Percentiles rank a stretch among this genome's conserved stretches.
phyloP scores from a whole-genome alignment of 1,140 invertebrate species.

The Brachionus rubens region DNA sequence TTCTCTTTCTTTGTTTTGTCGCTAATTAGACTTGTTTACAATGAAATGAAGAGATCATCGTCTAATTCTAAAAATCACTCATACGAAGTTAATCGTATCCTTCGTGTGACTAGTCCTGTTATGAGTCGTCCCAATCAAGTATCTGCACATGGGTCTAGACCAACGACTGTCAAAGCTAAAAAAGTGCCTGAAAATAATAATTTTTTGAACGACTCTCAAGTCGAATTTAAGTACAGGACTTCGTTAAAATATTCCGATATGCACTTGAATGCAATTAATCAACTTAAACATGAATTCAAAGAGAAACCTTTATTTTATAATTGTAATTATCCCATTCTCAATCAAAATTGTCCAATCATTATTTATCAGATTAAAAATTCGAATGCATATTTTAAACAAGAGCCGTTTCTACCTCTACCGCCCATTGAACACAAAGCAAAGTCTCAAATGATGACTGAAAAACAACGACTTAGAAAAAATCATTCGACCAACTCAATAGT shows the following conservation, averaged over 20 bases:
- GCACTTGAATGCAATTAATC: slow-evolving; percentile 11
- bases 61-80: no score
- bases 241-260: not conserved
- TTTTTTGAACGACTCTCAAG: not conserved
- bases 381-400: not conserved
- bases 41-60: no score
- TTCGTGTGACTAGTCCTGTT: no score
- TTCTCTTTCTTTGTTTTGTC: no score
- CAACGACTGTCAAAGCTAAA: no score
- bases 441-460: not conserved
- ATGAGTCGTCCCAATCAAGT: no score
- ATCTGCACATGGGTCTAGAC: no score
- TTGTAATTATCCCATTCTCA: not conserved
- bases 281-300: not conserved
- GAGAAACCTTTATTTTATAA: not conserved
- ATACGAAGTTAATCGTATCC: no score
- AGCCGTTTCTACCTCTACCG: not conserved
- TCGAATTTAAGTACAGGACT: not conserved
- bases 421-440: not conserved
- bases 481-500: not conserved
- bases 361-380: slow-evolving; percentile 23
- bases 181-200: no score
- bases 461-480: not conserved
- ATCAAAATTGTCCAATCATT: not conserved
- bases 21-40: no score